Base-by-base conservation (phyloP, 2,113 vertebrate genomes). In the Microcebus tavaratra region DNA sequence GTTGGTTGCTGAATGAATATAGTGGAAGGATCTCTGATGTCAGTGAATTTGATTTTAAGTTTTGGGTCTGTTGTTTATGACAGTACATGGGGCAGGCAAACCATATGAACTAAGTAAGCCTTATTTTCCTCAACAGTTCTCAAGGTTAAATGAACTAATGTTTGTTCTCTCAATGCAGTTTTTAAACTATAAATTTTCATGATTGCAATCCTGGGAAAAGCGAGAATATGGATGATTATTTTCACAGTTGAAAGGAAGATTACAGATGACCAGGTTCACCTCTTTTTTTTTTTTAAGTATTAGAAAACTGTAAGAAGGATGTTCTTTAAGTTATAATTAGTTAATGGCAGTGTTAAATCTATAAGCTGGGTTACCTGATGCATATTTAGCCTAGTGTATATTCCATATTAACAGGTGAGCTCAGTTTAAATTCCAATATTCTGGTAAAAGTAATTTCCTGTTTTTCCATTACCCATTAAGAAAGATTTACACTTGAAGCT, bases 371-470 rank as follows among this genome's bases (percentile, higher is more conserved):
- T 93, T 83, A n/a, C 36, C 17, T 78, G 61, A n/a, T 76, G 10
- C 34, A 20, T 45, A 57, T 76, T 82, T 65, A 70, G n/a, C 15
- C 17, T 80, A 23, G n/a, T 57, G 5, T n/a, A 57, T 57, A 70
- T 88, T 76, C 36, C 45, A 55, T 3, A 42, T 48, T 48, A 72
- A 31, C 42, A 65, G 61, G 34, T 53, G 17, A 84, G 20, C 53
- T 93, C n/a, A 65, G 27, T 88, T 95, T 94, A 88, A 91, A 72
- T 83, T 87, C 23, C n/a, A 55, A 39, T 11, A 53, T 75, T 76
- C 61, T 72, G 36, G 42, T 82, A 87, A 78, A 87, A 78, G 20
- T 75, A 78, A 70, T 57, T 91, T 81, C 31, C 7, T 65, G n/a
- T 68, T 86, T 82, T 68, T 2, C n/a, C 42, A 18, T 67, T 48